Base-by-base conservation (phyloP, 2,113 vertebrate genomes). In the Ophiodon elongatus region DNA sequence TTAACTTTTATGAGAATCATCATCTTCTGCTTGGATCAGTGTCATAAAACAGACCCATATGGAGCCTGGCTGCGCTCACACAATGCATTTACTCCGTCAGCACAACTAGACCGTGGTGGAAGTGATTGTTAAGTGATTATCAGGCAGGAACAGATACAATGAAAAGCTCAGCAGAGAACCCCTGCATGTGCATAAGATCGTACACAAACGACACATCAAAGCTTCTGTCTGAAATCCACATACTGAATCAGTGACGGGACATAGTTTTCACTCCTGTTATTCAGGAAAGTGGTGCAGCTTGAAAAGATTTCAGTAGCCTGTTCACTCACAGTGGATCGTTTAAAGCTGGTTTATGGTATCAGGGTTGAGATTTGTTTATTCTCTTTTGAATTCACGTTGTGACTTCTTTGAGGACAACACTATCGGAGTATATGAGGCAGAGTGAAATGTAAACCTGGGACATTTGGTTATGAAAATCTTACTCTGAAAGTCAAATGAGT, bases 1-100 rank as follows among this genome's bases (percentile, higher is more conserved):
- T 64, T 87, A 80, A 78, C 63, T 85, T 80, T 91, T 74, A 88
- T 84, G 80, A 80, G 70, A 89, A 82, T 92, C 92, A 87, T 86
- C 79, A 86, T 89, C 91, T 91, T 87, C 82, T 62, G 52, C 73
- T 79, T 85, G 76, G 89, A 91, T 92, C 69, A 50, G 77, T 79
- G 76, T 92, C 83, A 85, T 90, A 87, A 84, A 77, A 73, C 72
- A 57, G 63, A 83, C 54, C 75, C 87, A 80, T 81, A 83, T 84
- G 84, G 83, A 76, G 76, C 43, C 81, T 43, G 73, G 66, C 67
- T 70, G 47, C 33, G 21, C 69, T 78, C 43, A 80, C 64, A 87
- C 69, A 84, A 50, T 76, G 50, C 57, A 67, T 57, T 64, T 54
- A 65, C 75, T 74, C 72, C 2, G 76, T 91, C 85, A 87, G 86